These are phyloP conservation scores for Synergus laeviventris DNA, from an alignment of 2,888 invertebrate genomes.

Conservation along the genomic window DNA sequence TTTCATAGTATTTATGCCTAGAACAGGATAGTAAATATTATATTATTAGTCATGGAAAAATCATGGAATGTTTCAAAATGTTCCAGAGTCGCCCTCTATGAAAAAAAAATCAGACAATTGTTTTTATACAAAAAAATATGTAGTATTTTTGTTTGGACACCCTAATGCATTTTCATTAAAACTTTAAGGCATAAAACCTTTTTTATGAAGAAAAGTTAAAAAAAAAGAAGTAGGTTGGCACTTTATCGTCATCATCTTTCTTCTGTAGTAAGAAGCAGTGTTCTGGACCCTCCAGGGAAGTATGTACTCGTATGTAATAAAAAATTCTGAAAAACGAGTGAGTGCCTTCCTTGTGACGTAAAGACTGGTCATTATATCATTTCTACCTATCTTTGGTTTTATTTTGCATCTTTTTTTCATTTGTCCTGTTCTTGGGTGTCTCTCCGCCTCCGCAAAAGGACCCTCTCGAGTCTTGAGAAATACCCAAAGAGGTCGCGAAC, in stretches of 20 bases:
- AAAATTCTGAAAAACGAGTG: conserved; percentile 43
- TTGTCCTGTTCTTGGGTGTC: conserved; percentile 40
- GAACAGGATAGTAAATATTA: too few relatives aligned
- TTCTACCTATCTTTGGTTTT: conserved; percentile 44
- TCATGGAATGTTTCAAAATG: too few relatives aligned
- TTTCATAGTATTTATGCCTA: too few relatives aligned
- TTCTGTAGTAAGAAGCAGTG: not conserved
- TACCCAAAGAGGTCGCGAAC: conserved; percentile 44
- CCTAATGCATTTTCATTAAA: too few relatives aligned
- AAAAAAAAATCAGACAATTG: too few relatives aligned
- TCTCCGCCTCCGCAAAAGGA: conserved; percentile 35
- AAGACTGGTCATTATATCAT: conserved; percentile 47
- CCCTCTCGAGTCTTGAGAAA: conserved; percentile 29
- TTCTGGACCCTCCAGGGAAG: not conserved
- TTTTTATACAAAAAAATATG: too few relatives aligned
- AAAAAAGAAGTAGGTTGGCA: not conserved
- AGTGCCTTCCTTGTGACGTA: conserved; percentile 42
- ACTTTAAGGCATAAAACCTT: too few relatives aligned
- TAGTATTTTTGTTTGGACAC: too few relatives aligned
- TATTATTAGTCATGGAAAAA: too few relatives aligned
- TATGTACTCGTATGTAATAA: conserved; percentile 39
- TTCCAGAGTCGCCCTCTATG: too few relatives aligned
- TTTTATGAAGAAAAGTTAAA: not conserved
- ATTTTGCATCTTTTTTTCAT: conserved; percentile 36
- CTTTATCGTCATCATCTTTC: not conserved